Evolutionary conservation across 2,888 invertebrate genomes (phyloP).

Genomic region (Agriopis leucophaearia): DNA sequence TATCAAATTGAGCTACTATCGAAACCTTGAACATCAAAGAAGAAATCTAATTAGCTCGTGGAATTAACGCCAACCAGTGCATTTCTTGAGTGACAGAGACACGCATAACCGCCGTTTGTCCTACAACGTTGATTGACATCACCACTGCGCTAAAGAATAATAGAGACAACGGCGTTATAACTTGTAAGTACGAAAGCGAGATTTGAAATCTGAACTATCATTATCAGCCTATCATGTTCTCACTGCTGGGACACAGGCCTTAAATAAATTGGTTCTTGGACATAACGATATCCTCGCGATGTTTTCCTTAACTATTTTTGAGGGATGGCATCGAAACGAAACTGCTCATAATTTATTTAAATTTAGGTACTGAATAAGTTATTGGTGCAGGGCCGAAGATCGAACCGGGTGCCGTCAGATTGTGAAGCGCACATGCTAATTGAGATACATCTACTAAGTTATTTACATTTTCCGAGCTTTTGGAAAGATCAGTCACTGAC

Average conservation of each 20-base stretch:
- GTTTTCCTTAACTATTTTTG: no score
- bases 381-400: no score
- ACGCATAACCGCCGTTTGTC: conserved; percentile 21
- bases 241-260: no score
- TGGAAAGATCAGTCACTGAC: background rate
- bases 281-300: no score
- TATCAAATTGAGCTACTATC: conserved; percentile 18
- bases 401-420: no score
- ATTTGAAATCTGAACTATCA: background rate
- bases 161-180: conserved; percentile 6
- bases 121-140: conserved; percentile 28
- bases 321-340: no score
- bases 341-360: no score
- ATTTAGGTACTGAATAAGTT: no score
- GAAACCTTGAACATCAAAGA: conserved; percentile 30
- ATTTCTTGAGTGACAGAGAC: conserved; percentile 31
- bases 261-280: no score
- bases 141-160: conserved; percentile 5
- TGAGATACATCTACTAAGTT: no score
- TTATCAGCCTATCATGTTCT: no score
- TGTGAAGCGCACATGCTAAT: no score
- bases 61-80: conserved; percentile 23
- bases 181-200: background rate
- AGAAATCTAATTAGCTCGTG: conserved; percentile 26
- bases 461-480: background rate